These are phyloP conservation scores for Oedothorax gibbosus DNA, from an alignment of 1,140 invertebrate species.

Conservation along the genomic window DNA sequence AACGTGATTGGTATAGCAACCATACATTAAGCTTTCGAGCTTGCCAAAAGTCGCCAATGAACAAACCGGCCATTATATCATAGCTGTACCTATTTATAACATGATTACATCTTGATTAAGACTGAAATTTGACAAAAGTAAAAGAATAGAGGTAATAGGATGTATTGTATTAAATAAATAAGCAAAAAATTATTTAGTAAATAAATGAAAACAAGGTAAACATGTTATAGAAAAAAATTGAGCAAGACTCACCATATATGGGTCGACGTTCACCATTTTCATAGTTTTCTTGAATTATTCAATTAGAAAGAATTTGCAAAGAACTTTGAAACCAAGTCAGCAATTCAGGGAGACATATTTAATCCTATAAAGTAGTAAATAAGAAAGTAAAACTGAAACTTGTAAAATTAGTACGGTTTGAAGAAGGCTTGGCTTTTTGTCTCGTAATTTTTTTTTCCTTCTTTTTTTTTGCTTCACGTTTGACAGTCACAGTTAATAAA, in stretches of 20 bases:
- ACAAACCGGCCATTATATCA: not conserved
- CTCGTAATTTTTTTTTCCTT: not conserved
- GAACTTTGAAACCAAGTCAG: not conserved
- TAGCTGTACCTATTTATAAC: not conserved
- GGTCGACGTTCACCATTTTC: constrained; percentile 56
- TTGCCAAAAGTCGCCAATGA: not conserved
- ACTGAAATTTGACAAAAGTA: not conserved
- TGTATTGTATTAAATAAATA: too few species aligned
- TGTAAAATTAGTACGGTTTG: not conserved
- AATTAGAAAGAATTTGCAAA: not conserved
- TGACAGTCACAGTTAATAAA: not conserved
- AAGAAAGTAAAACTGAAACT: not conserved
- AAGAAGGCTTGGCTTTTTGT: not conserved
- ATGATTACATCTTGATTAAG: too few species aligned
- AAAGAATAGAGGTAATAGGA: not conserved
- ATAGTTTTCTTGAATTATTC: not conserved
- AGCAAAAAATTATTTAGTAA: not conserved
- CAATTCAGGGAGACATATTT: not conserved
- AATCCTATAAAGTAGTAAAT: not conserved
- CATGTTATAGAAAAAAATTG: not conserved
- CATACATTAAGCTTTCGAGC: too few species aligned
- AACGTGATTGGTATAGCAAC: too few species aligned
- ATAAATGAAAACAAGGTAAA: not conserved
- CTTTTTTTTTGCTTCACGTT: not conserved
- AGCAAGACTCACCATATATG: constrained; percentile 32